Conservation (phyloP, 1,140 invertebrate genomes). For the Scaptodrosophila lebanonensis region DNA sequence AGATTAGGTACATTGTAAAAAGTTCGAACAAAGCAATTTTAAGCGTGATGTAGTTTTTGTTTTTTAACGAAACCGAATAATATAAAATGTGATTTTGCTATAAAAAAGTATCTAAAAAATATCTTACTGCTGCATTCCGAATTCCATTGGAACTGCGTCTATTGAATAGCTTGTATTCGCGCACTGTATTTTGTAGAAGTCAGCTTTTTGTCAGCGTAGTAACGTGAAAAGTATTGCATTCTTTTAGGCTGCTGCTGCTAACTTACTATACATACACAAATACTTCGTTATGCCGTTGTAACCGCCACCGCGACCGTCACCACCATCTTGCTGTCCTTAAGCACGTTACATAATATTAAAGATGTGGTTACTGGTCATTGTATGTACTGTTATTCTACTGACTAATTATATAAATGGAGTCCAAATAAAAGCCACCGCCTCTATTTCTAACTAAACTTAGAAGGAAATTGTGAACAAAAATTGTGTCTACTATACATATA, state of each 20-base stretch:
- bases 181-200: conserved; percentile 23
- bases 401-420: conserved; percentile 75
- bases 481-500: conserved; percentile 58
- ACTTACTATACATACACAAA: too few species aligned
- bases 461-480: conserved; percentile 71
- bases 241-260: conserved; percentile 17
- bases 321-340: too few species aligned
- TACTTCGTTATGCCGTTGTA: too few species aligned
- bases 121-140: too few species aligned
- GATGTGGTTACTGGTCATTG: too few species aligned
- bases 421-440: conserved; percentile 77
- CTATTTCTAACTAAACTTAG: conserved; percentile 71
- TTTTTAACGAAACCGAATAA: conserved; percentile 27
- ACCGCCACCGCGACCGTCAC: too few species aligned
- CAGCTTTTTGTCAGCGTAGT: conserved; percentile 11
- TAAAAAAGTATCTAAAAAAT: conserved; percentile 33
- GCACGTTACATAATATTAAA: too few species aligned
- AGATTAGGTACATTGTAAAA: conserved; percentile 51
- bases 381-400: conserved; percentile 41
- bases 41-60: conserved; percentile 56
- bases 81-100: conserved; percentile 69
- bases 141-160: too few species aligned
- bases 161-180: too few species aligned
- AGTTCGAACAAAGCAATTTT: conserved; percentile 53
- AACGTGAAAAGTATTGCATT: conserved; percentile 5